Conservation (phyloP, 2,888 invertebrate species). For the Allolobophora icterica region DNA sequence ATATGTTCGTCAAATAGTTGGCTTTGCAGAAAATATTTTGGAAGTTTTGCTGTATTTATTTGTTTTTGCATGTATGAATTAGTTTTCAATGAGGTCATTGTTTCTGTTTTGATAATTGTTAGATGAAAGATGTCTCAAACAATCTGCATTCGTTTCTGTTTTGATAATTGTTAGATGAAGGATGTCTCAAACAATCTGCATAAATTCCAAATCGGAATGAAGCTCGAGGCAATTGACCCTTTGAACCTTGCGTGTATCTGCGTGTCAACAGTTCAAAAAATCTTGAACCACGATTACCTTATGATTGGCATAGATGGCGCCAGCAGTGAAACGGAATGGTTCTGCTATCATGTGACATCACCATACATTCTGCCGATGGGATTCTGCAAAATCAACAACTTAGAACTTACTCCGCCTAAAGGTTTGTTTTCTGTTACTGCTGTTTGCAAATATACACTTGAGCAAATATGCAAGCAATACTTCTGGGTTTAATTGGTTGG, state of each 20-base stretch:
- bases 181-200: conserved; percentile 15
- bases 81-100: background rate
- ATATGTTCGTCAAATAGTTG: too few relatives aligned
- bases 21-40: too few relatives aligned
- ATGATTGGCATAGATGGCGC: conserved; percentile 95
- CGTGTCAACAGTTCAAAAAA: conserved; percentile 93
- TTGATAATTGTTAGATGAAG: background rate
- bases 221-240: conserved; percentile 96
- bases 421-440: conserved; percentile 57
- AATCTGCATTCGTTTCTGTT: background rate
- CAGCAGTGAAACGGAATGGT: conserved; percentile 75
- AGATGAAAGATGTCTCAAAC: conserved; percentile 21
- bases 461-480: too few relatives aligned
- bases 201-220: conserved; percentile 75
- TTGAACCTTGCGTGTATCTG: conserved; percentile 91
- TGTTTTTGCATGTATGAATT: background rate
- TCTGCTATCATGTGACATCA: conserved; percentile 92
- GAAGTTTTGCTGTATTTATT: too few relatives aligned
- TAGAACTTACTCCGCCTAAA: conserved; percentile 85
- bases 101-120: background rate
- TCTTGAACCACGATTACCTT: conserved; percentile 87
- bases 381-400: conserved; percentile 83
- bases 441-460: background rate
- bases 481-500: too few relatives aligned
- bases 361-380: conserved; percentile 95